These are phyloP conservation scores for Urophycis tenuis DNA, from an alignment of 2,797 vertebrate genomes.

Conservation along the genomic window DNA sequence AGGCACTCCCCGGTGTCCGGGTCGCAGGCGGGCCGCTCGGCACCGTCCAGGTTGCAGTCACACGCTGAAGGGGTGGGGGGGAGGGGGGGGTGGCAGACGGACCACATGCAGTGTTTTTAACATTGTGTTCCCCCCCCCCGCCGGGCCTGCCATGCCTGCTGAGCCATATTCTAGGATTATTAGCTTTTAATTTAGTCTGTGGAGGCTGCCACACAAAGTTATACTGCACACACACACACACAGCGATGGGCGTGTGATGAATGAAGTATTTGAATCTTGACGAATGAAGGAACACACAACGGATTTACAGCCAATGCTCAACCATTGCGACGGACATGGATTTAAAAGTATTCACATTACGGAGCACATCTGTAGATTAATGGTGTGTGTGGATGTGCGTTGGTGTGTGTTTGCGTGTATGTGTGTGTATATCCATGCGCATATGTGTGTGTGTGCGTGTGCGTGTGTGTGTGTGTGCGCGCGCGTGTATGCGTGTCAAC, in stretches of 20 bases:
- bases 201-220: too few relatives aligned
- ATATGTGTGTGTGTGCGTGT: background rate
- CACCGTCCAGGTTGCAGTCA: slow-evolving; percentile 74
- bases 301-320: too few relatives aligned
- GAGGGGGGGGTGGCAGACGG: too few relatives aligned
- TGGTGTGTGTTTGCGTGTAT: too few relatives aligned
- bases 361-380: background rate
- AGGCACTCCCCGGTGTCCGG: slow-evolving; percentile 71
- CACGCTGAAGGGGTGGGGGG: slow-evolving; percentile 63
- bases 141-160: too few relatives aligned
- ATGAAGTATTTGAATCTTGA: too few relatives aligned
- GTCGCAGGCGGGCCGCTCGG: slow-evolving; percentile 71
- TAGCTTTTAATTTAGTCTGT: too few relatives aligned
- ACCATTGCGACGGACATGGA: background rate
- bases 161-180: too few relatives aligned
- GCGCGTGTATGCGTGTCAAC: background rate
- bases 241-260: too few relatives aligned
- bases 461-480: background rate
- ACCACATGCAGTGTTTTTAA: background rate
- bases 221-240: too few relatives aligned
- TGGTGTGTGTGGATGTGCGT: background rate
- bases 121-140: background rate
- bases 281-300: too few relatives aligned
- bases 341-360: background rate
- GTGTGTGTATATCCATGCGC: background rate